Base-by-base conservation (phyloP, 1,140 invertebrate genomes). In the Trigoniulus corallinus region DNA sequence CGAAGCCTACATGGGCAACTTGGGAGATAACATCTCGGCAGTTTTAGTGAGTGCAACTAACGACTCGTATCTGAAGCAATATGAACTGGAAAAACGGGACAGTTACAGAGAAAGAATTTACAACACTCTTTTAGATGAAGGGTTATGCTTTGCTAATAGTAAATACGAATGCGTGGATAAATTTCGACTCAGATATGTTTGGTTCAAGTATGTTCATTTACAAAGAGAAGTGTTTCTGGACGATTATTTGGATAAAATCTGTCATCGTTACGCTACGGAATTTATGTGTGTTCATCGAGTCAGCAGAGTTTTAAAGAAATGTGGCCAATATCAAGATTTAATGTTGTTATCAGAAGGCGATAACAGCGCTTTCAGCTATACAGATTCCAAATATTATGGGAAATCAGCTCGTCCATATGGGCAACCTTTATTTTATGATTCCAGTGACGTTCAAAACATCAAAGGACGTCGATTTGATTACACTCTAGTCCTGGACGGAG, bases 241-340 rank as follows among this genome's bases (percentile, higher is more conserved):
- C 20, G 54, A 62, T n/a, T 58, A 60, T 47, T 51, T 64, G 12
- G 58, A 62, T 50, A 50, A 55, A 22, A 58, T 64, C 22, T 64
- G 63, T 54, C 54, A 59, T 39, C 47, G 55, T 42, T 63, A 58
- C 50, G 56, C 58, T 13, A 51, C 54, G 10, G 63, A 64, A 44
- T 64, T 63, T 49, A 64, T 64, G 61, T 60, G 62, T 13, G 47
- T 64, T 12, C 63, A 64, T 47, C 54, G 63, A 24, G 60, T 61
- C 1, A 61, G 58, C 25, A 50, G 59, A 2, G 63, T 64, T 12
- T 39, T 64, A 3, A 55, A 59, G 21, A 64, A 64, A 53, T 64
- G 63, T 54, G 61, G 63, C 1, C 63, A 64, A 39, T 63, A 64
- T 50, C 63, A 64, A 45, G 63, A 64, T 44, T 49, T 64, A 13